Evolutionary conservation across 2,797 vertebrate species (phyloP).

Genomic region (Gymnothorax javanicus): DNA sequence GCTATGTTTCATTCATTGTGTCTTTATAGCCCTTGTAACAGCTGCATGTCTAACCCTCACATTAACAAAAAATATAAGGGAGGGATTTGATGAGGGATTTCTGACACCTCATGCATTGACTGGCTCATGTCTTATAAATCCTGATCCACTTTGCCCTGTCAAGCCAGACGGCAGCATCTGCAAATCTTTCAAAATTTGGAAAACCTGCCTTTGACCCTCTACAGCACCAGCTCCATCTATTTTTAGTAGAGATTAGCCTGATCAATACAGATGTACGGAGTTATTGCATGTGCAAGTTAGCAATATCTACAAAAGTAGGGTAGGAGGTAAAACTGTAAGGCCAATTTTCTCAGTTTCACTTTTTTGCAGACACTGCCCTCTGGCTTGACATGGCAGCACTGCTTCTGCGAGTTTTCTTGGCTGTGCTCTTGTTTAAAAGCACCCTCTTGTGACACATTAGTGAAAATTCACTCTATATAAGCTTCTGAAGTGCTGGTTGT

Average conservation of each 20-base stretch:
- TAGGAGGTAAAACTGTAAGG: too few species aligned
- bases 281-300: too few species aligned
- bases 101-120: not conserved
- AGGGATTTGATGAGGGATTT: conserved; percentile 15
- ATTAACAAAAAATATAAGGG: not conserved
- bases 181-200: too few species aligned
- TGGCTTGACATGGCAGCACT: not conserved
- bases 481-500: not conserved
- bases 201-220: too few species aligned
- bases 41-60: not conserved
- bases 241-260: too few species aligned
- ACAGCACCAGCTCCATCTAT: too few species aligned
- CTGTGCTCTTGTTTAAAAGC: conserved; percentile 19
- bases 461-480: not conserved
- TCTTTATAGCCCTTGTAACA: not conserved
- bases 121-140: not conserved
- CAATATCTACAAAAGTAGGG: too few species aligned
- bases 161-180: too few species aligned
- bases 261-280: too few species aligned
- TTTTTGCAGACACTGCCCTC: too few species aligned
- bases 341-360: too few species aligned
- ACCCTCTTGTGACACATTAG: conserved; percentile 23
- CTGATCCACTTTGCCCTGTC: too few species aligned
- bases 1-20: conserved; percentile 18
- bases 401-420: not conserved